A percentile compares a stretch with the other conserved stretches of the same genome.
These are phyloP conservation scores for Gymnarchus niloticus DNA, from an alignment of 2,113 vertebrate genomes.

Conservation along the genomic window DNA sequence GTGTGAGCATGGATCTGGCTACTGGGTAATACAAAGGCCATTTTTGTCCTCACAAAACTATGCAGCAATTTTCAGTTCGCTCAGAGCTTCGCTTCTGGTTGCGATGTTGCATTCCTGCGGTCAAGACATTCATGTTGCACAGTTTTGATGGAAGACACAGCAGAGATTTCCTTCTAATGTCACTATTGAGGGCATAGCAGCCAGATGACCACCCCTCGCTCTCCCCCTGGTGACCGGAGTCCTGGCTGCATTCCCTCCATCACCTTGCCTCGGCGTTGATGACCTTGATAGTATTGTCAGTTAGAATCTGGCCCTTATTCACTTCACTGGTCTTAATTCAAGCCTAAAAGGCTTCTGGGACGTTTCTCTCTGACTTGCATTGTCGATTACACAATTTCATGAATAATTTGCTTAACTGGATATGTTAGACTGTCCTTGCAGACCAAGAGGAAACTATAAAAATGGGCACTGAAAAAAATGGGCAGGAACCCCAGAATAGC, in stretches of 20 bases:
- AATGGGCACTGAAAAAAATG: conserved; percentile 20
- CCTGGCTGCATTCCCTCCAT: neutral
- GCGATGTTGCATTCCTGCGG: neutral
- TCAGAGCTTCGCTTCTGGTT: neutral
- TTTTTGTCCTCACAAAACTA: conserved; percentile 1
- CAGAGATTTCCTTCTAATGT: neutral
- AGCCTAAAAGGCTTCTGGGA: conserved; percentile 46
- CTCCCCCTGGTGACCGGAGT: neutral
- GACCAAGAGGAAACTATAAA: conserved; percentile 34
- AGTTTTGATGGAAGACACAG: neutral
- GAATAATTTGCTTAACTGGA: conserved; percentile 49
- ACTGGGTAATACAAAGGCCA: neutral
- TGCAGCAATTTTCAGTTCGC: conserved; percentile 7
- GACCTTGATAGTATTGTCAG: neutral
- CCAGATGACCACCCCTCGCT: neutral
- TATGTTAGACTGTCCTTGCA: conserved; percentile 36
- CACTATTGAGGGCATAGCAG: neutral
- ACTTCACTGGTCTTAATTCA: conserved; percentile 52
- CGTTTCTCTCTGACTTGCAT: conserved; percentile 42
- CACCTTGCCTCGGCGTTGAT: neutral
- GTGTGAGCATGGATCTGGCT: neutral
- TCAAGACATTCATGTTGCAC: neutral
- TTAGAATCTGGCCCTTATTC: conserved; percentile 44
- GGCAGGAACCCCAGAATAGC: neutral
- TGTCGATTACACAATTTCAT: conserved; percentile 51